Percentiles rank a stretch among this genome's conserved stretches.
Evolutionary conservation across 2,113 vertebrate genomes (phyloP).

Genomic region (Microcebus lehilahytsara): DNA sequence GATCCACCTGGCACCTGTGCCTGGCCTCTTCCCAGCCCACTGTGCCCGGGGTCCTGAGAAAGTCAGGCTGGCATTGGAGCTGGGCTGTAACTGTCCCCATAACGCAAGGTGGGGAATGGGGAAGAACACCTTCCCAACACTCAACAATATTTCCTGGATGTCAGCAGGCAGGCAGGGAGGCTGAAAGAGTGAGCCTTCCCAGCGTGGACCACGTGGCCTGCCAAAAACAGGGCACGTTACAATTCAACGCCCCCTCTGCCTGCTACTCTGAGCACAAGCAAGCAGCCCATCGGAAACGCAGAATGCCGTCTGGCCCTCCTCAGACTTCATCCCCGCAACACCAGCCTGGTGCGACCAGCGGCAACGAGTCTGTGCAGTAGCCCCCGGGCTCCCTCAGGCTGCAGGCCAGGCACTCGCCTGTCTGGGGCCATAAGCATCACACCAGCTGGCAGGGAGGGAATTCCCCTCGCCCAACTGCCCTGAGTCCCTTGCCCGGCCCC

Average conservation of each 20-base stretch:
- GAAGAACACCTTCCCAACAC: background rate
- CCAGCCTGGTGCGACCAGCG: background rate
- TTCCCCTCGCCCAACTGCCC: background rate
- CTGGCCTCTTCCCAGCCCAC: background rate
- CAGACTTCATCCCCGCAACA: background rate
- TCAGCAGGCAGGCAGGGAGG: background rate
- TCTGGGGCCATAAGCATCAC: background rate
- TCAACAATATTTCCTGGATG: background rate
- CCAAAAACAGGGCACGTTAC: background rate
- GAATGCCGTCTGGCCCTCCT: background rate
- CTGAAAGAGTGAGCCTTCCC: background rate
- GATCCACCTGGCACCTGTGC: background rate
- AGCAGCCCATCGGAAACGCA: background rate
- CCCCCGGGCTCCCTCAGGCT: background rate
- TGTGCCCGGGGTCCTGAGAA: background rate
- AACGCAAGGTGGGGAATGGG: background rate
- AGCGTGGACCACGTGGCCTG: fast-evolving
- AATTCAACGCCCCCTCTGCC: background rate
- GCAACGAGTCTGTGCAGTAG: background rate
- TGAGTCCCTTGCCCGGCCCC: background rate
- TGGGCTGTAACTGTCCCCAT: background rate
- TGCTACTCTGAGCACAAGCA: background rate
- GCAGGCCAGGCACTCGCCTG: background rate
- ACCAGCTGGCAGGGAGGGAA: background rate
- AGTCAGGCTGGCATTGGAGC: background rate